phyloP scores from a whole-genome alignment of 2,113 vertebrate species.

The Nothocercus julius region DNA sequence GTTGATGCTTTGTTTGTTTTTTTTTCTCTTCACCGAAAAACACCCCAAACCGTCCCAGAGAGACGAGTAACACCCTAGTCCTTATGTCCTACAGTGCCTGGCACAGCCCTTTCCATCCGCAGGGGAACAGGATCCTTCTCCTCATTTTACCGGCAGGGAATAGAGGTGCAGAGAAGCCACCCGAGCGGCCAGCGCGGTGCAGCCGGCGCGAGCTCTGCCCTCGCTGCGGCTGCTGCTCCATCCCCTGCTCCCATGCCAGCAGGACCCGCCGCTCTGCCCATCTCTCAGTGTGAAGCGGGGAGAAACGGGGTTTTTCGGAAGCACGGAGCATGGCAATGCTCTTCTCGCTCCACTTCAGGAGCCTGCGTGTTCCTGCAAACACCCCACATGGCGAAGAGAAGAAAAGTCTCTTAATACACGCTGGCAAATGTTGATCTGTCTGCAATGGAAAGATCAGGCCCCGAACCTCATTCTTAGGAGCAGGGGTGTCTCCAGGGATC shows the following conservation, averaged over 20 bases:
- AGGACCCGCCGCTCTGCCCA: background rate
- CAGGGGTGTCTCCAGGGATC: background rate
- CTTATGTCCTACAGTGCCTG: background rate
- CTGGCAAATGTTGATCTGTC: background rate
- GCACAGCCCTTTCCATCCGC: background rate
- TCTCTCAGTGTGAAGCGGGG: rapidly evolving
- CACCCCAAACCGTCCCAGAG: background rate
- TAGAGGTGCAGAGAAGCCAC: background rate
- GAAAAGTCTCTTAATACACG: background rate
- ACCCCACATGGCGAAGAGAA: background rate
- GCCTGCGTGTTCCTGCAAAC: background rate
- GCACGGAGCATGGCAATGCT: background rate
- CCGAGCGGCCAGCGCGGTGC: background rate
- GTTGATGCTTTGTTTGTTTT: background rate
- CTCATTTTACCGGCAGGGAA: background rate
- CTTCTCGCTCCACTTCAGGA: background rate
- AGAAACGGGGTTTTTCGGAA: background rate
- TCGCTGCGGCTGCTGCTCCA: background rate
- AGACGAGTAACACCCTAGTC: background rate
- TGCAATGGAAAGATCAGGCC: background rate
- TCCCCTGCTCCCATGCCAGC: background rate
- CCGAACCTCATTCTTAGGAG: rapidly evolving
- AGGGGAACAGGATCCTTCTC: background rate
- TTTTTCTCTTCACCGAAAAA: background rate
- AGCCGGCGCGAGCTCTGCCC: rapidly evolving